phyloP scores from a whole-genome alignment of 2,113 vertebrate genomes.

The Petromus typicus region DNA sequence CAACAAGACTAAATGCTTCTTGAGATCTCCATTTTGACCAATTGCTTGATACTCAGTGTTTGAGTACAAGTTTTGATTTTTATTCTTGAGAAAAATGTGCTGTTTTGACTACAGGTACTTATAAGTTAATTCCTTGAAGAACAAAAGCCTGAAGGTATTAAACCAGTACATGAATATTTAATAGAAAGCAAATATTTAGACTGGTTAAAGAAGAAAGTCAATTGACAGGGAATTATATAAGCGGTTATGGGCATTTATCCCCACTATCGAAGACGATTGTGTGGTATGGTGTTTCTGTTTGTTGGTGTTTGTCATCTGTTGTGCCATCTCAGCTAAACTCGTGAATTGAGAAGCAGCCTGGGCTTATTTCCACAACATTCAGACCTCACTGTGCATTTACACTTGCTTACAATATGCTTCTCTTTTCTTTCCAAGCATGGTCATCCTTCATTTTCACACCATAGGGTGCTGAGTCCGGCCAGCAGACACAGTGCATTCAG shows the following conservation, averaged over 20 bases:
- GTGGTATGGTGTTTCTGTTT: slow-evolving; percentile 70
- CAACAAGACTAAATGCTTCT: slow-evolving; percentile 32
- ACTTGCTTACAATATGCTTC: slow-evolving; percentile 76
- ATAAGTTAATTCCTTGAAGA: slow-evolving; percentile 65
- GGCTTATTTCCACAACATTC: slow-evolving; percentile 76
- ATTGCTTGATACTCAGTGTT: slow-evolving; percentile 36
- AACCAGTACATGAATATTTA: slow-evolving; percentile 68
- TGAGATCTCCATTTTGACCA: background rate
- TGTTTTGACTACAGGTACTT: slow-evolving; percentile 60
- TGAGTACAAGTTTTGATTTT: slow-evolving; percentile 38
- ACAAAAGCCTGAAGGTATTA: slow-evolving; percentile 62
- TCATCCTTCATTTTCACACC: slow-evolving; percentile 65
- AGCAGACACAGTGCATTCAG: background rate
- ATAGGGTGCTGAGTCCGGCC: background rate
- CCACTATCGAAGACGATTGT: slow-evolving; percentile 39
- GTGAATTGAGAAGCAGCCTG: slow-evolving; percentile 68
- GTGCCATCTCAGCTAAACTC: slow-evolving; percentile 71
- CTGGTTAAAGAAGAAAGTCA: slow-evolving; percentile 64
- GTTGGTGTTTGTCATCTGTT: slow-evolving; percentile 75
- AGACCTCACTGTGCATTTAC: slow-evolving; percentile 68
- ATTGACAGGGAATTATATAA: slow-evolving; percentile 48
- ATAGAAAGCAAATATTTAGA: slow-evolving; percentile 73
- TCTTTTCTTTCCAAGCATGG: slow-evolving; percentile 62
- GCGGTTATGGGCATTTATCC: slow-evolving; percentile 9
- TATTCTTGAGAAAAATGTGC: slow-evolving; percentile 48